A percentile compares a stretch with the other conserved stretches of the same genome.
phyloP scores from a whole-genome alignment of 2,888 invertebrate genomes.

The Willowsia nigromaculata region DNA sequence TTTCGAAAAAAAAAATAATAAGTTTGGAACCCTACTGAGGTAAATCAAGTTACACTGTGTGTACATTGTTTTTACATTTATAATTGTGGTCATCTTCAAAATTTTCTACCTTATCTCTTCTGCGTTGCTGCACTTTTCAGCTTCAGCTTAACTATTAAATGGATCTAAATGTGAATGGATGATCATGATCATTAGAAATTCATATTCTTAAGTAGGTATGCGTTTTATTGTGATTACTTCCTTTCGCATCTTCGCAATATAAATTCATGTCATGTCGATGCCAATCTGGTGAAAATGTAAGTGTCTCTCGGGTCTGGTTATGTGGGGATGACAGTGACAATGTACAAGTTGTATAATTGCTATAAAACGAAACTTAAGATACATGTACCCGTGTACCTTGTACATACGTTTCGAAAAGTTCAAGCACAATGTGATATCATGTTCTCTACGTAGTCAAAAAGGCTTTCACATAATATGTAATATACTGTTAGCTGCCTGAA shows the following conservation, averaged over 20 bases:
- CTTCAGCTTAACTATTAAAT: background rate
- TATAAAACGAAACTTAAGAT: no score
- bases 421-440: background rate
- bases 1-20: no score
- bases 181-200: no score
- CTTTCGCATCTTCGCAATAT: background rate
- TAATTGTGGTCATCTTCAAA: background rate
- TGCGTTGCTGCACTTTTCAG: background rate
- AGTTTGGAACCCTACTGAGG: conserved; percentile 19
- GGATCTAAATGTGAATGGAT: background rate
- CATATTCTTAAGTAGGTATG: no score
- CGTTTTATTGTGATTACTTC: no score
- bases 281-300: conserved; percentile 8
- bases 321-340: background rate
- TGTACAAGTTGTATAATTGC: background rate
- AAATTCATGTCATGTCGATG: background rate
- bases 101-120: no score
- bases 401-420: background rate
- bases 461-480: no score
- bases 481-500: no score
- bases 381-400: background rate
- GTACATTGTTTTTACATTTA: background rate
- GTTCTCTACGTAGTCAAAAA: no score
- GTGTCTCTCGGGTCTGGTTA: background rate
- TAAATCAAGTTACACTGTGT: background rate